phyloP scores from a whole-genome alignment of 2,113 vertebrate species.

The Eonycteris spelaea region DNA sequence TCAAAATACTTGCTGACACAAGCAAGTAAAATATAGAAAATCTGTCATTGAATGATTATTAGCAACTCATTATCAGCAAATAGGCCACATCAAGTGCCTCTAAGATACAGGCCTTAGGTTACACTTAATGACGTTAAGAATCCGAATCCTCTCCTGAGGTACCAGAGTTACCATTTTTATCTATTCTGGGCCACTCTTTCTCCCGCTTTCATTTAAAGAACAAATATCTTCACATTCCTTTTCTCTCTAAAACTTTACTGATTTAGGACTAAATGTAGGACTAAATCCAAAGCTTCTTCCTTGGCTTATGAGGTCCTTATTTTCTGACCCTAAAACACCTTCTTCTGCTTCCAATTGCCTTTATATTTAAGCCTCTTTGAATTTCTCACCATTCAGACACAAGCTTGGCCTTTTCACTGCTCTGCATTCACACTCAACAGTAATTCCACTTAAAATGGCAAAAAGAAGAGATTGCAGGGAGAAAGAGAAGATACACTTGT shows the following conservation, averaged over 20 bases:
- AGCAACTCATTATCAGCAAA: background rate
- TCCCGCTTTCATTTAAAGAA: background rate
- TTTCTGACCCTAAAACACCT: conserved; percentile 20
- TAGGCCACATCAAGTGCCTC: background rate
- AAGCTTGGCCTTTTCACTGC: background rate
- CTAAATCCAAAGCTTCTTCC: background rate
- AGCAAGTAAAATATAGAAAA: conserved; percentile 24
- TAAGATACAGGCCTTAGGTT: background rate
- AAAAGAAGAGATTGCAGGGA: background rate
- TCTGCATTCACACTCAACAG: background rate
- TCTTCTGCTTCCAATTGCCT: background rate
- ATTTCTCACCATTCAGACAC: background rate
- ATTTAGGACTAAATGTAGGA: background rate
- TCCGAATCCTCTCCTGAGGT: background rate
- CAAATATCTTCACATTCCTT: background rate
- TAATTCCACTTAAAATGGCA: background rate
- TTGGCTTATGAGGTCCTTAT: background rate
- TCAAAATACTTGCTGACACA: background rate
- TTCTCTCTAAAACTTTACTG: background rate
- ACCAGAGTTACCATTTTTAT: background rate
- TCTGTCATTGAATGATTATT: background rate
- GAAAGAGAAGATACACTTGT: background rate
- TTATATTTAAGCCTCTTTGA: background rate
- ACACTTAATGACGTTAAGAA: background rate
- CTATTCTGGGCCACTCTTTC: background rate